A percentile compares a stretch with the other conserved stretches of the same genome.
phyloP scores from a whole-genome alignment of 1,140 invertebrate species.

The Vollenhovia emeryi region DNA sequence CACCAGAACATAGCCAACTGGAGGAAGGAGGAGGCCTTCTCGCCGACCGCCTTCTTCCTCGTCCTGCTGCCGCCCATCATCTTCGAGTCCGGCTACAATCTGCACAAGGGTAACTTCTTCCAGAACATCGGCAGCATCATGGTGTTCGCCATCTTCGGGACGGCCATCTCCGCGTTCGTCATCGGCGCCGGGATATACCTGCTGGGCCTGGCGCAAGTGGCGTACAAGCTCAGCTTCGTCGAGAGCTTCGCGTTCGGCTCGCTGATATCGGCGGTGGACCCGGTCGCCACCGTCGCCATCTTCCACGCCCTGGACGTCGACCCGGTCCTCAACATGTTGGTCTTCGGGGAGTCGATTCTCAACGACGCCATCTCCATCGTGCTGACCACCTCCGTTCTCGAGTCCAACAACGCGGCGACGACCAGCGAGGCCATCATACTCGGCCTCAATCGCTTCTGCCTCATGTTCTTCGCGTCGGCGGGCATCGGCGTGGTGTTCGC shows the following conservation, averaged over 20 bases:
- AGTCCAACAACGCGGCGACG: constrained; percentile 89
- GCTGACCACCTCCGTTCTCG: constrained; percentile 94
- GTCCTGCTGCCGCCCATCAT: constrained; percentile 99
- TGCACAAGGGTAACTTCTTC: constrained; percentile 99
- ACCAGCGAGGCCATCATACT: constrained; percentile 95
- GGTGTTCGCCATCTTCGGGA: constrained; percentile 98
- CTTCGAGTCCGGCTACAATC: constrained; percentile 99
- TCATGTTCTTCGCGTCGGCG: constrained; percentile 99
- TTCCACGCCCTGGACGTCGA: constrained; percentile 98
- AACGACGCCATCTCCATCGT: constrained; percentile 99
- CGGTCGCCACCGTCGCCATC: constrained; percentile 98
- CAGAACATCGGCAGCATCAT: constrained; percentile 98
- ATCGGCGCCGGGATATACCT: constrained; percentile 98
- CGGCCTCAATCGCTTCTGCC: constrained; percentile 95
- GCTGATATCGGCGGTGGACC: constrained; percentile 99
- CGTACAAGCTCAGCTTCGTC: constrained; percentile 96
- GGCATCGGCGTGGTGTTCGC: constrained; percentile 98
- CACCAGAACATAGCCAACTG: constrained; percentile 96
- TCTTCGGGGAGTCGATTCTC: constrained; percentile 98
- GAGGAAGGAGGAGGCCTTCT: constrained; percentile 98
- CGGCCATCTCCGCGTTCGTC: constrained; percentile 96
- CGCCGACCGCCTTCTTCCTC: constrained; percentile 98
- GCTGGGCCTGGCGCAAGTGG: constrained; percentile 94
- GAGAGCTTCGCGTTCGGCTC: constrained; percentile 99
- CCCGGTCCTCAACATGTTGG: constrained; percentile 98